Conservation (phyloP, 2,113 vertebrate genomes). For the Atractosteus spatula region DNA sequence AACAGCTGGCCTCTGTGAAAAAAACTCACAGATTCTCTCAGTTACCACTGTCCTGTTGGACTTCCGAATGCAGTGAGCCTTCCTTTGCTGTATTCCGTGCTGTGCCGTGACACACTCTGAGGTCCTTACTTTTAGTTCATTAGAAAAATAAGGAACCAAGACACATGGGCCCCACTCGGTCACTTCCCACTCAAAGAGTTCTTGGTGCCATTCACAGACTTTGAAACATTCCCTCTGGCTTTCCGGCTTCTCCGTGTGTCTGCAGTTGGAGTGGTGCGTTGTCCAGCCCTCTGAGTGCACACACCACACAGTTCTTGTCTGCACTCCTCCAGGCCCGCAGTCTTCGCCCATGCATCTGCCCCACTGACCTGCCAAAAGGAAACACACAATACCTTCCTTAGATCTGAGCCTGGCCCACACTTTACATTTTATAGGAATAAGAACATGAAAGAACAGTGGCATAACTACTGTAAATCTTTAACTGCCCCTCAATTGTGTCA, state of each 20-base stretch:
- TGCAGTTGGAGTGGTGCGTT: constrained; percentile 80
- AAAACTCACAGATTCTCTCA: constrained; percentile 83
- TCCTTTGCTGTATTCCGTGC: constrained; percentile 84
- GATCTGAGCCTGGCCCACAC: no score
- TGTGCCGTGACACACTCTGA: constrained; percentile 82
- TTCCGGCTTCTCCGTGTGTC: constrained; percentile 71
- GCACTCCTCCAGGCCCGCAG: constrained; percentile 81
- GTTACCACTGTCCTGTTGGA: constrained; percentile 73
- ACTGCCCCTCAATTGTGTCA: no score
- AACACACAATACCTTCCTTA: background rate
- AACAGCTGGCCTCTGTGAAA: constrained; percentile 67
- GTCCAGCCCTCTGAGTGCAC: constrained; percentile 89
- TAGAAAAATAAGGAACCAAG: constrained; percentile 53
- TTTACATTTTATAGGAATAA: no score
- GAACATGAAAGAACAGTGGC: no score
- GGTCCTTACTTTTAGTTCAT: constrained; percentile 51
- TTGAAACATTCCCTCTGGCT: constrained; percentile 85
- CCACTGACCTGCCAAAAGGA: constrained; percentile 80
- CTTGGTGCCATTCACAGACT: constrained; percentile 90
- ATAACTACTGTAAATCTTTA: no score
- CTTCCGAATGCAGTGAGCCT: constrained; percentile 75
- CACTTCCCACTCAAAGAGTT: constrained; percentile 88
- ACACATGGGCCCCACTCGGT: constrained; percentile 81
- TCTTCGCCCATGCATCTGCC: constrained; percentile 82
- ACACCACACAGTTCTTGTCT: constrained; percentile 86